Percentiles rank a stretch among this genome's conserved stretches.
Conservation (phyloP, 2,888 invertebrate genomes). For the Temnothorax unifasciatus region DNA sequence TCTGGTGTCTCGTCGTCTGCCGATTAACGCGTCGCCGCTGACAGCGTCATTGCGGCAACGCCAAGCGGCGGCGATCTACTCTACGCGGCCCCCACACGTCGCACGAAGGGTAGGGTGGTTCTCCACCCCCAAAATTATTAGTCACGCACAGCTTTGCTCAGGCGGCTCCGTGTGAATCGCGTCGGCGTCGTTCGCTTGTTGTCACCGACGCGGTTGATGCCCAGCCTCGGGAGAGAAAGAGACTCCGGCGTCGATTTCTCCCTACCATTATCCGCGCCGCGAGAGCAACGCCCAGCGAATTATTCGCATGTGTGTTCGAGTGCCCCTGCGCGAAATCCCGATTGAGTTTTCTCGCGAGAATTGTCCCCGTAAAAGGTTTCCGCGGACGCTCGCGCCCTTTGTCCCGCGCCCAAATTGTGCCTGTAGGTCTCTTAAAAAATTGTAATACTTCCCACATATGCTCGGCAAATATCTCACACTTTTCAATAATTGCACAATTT, state of each 20-base stretch:
- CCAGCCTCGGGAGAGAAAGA: conserved; percentile 2
- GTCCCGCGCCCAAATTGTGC: neutral
- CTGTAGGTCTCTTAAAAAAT: neutral
- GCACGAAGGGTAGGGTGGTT: conserved; percentile 80
- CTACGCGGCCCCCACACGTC: neutral
- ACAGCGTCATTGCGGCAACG: conserved; percentile 51
- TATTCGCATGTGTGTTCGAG: conserved; percentile 34
- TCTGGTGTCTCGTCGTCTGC: neutral
- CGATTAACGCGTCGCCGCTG: conserved; percentile 16
- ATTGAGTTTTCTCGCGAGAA: neutral
- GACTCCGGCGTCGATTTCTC: conserved; percentile 26
- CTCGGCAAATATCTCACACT: neutral
- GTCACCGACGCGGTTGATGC: conserved; percentile 25
- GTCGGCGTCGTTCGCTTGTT: conserved; percentile 51
- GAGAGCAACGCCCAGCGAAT: conserved; percentile 45
- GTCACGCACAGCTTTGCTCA: conserved; percentile 78
- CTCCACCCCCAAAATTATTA: conserved; percentile 84
- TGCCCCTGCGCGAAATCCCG: conserved; percentile 16
- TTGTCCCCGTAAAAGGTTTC: neutral
- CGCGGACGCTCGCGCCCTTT: neutral
- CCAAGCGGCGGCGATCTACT: conserved; percentile 65
- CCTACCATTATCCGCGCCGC: conserved; percentile 36
- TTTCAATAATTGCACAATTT: neutral
- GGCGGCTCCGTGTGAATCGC: conserved; percentile 37
- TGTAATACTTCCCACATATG: neutral